These are phyloP conservation scores for Microhierax caerulescens DNA, from an alignment of 2,797 vertebrate species.

Conservation along the genomic window DNA sequence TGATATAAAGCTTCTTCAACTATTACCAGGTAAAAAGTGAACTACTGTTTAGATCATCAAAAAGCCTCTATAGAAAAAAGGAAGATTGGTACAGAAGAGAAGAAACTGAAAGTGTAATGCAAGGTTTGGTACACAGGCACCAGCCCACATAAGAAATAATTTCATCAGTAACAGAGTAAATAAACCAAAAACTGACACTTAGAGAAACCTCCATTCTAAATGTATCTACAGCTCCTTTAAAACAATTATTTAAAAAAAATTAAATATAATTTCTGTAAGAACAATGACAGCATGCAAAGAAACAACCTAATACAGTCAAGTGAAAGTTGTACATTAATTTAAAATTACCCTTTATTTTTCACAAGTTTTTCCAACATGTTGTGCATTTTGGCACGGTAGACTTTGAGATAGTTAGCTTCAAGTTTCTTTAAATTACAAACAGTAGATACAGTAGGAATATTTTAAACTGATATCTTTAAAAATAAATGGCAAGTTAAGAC, in stretches of 20 bases:
- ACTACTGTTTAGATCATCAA: neutral
- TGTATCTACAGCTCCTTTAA: neutral
- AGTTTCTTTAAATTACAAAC: slow-evolving; percentile 82
- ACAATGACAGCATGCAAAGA: neutral
- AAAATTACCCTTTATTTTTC: slow-evolving; percentile 79
- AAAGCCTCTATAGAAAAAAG: neutral
- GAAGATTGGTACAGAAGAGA: neutral
- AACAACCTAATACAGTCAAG: neutral
- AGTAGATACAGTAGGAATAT: slow-evolving; percentile 74
- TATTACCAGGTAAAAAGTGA: neutral
- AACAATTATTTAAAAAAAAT: no score
- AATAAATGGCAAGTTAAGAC: slow-evolving; percentile 63
- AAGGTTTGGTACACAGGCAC: neutral
- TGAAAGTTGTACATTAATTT: slow-evolving; percentile 41
- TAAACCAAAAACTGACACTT: neutral
- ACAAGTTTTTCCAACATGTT: slow-evolving; percentile 67
- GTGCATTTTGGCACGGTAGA: slow-evolving; percentile 69
- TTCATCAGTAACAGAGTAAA: neutral
- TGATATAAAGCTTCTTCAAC: neutral
- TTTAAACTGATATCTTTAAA: slow-evolving; percentile 63
- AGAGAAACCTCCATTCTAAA: neutral
- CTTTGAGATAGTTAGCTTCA: slow-evolving; percentile 71
- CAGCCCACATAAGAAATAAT: neutral
- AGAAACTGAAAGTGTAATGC: neutral
- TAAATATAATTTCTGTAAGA: neutral